A percentile compares a stretch with the other conserved stretches of the same genome.
Evolutionary conservation across 2,888 invertebrate genomes (phyloP).

Genomic region (Dione vanillae): DNA sequence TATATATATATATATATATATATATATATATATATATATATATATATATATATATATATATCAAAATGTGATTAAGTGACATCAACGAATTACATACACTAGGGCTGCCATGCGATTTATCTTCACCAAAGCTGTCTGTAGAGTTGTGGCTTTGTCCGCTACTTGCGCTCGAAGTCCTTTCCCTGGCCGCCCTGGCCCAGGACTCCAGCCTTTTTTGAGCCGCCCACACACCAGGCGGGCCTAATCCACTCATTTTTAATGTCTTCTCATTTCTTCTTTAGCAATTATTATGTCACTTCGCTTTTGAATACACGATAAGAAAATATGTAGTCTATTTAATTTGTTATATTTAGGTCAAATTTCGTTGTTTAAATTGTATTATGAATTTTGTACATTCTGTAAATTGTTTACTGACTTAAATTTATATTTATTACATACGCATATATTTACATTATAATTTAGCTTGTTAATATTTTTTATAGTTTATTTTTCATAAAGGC

Average conservation of each 20-base stretch:
- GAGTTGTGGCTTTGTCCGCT: conserved; percentile 84
- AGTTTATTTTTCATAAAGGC: conserved; percentile 13
- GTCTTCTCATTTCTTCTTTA: conserved; percentile 47
- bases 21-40: too few relatives aligned
- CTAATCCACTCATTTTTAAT: conserved; percentile 86
- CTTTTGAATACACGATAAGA: conserved; percentile 20
- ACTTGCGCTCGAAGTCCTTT: conserved; percentile 84
- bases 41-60: too few relatives aligned
- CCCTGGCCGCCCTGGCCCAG: conserved; percentile 90
- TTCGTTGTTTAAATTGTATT: conserved; percentile 45
- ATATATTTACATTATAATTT: not conserved
- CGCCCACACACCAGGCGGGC: conserved; percentile 90
- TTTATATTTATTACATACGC: not conserved
- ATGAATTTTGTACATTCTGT: conserved; percentile 9
- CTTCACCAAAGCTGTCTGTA: conserved; percentile 80
- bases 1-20: too few relatives aligned
- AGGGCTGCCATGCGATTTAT: conserved; percentile 75
- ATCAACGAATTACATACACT: conserved; percentile 61
- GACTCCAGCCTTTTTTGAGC: conserved; percentile 90
- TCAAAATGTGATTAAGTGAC: too few relatives aligned
- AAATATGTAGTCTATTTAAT: not conserved
- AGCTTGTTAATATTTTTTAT: not conserved
- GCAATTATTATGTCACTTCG: not conserved
- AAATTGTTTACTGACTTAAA: not conserved
- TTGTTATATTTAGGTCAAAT: conserved; percentile 39